phyloP scores from a whole-genome alignment of 2,113 vertebrate genomes.

The Toxotes chatareus region DNA sequence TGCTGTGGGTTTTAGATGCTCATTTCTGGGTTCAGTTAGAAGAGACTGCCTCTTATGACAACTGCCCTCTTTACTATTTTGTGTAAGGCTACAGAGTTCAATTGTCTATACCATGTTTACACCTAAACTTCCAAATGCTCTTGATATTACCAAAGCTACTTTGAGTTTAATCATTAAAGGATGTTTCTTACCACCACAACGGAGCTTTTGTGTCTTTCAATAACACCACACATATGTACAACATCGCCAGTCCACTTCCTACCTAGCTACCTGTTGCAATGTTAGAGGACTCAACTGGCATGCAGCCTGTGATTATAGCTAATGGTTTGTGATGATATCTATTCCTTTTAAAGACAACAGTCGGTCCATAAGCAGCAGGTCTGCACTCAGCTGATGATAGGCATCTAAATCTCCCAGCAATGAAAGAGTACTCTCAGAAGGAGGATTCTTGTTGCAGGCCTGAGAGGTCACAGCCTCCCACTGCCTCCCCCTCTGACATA shows the following conservation, averaged over 20 bases:
- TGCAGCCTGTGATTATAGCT: background rate
- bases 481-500: constrained; percentile 56
- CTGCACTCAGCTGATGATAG: constrained; percentile 38
- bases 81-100: constrained; percentile 39
- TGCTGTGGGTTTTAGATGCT: constrained; percentile 42
- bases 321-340: constrained; percentile 12
- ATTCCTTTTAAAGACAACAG: constrained; percentile 19
- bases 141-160: constrained; percentile 63
- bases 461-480: constrained; percentile 71
- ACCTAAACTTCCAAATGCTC: constrained; percentile 57
- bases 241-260: background rate
- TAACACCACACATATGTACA: background rate
- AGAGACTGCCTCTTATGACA: constrained; percentile 79
- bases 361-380: background rate
- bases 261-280: background rate
- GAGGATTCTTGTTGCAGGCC: constrained; percentile 52
- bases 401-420: constrained; percentile 25
- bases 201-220: constrained; percentile 43
- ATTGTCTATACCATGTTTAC: constrained; percentile 66
- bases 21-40: constrained; percentile 74
- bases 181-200: constrained; percentile 75
- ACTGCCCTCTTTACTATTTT: constrained; percentile 63
- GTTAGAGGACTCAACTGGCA: background rate
- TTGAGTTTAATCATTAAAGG: constrained; percentile 81
- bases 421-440: constrained; percentile 53